Evolutionary conservation across 2,888 invertebrate species (phyloP), one percentile per base, ranked within the genome.

Genomic region (Aspidiotus destructor): DNA sequence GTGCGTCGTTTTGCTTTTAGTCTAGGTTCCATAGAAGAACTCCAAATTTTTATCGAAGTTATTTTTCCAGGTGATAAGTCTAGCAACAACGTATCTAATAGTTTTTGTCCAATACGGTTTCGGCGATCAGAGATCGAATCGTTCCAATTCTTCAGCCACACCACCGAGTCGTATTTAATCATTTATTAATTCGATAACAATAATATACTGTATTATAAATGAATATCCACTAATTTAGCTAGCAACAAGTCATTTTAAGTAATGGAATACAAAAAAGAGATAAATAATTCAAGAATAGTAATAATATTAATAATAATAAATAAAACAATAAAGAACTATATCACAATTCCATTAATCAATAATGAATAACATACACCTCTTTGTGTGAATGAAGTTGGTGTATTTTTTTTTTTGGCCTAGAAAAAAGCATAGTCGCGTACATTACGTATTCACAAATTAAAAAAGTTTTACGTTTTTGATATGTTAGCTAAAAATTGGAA

Each of bases 81-180:
- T 71, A 41, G 69, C 71, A 6, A 71, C 71, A 8, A 71, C 71
- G 11, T 71, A 71, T 9, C 42, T 71, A 17, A 70, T 71, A 5
- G 70, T 71, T n/a, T 64, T 71, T 53, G 70, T 70, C 7, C 71
- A 71, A 54, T 71, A 71, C 53, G 70, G 69, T 17, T 41, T 58
- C 9, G 58, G 58, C n/a, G 57, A 65, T 28, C 58, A 54, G 15
- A 9, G 16, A 9, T 9, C 55, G 16, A n/a, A 54, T 9, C 9
- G 15, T 9, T 16, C 10, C 10, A 54, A 54, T n/a, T 54, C 58
- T 3, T 40, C 58, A 10, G 17, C 3, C 28, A 58, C 16, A 17
- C 28, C 40, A 40, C 17, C 58, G 11, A 58, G 48, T 48, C 48
- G 10, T 48, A 11, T 11, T 48, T 13, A 48, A 13, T 13, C 10